Conservation (phyloP, 1,140 invertebrate genomes). For the Drosophila arawakana region DNA sequence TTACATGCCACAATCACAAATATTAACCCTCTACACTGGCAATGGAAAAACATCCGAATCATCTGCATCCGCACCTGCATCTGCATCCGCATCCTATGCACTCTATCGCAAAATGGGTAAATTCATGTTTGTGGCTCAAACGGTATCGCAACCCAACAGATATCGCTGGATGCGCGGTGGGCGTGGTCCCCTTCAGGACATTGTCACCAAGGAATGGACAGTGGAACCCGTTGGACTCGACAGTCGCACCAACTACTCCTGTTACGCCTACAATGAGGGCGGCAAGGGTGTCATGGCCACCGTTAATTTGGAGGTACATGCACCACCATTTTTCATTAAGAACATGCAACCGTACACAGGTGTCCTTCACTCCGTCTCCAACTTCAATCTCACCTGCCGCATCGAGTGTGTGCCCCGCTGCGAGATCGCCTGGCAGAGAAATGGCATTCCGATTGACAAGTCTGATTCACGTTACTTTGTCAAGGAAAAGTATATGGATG, state of each 20-base stretch:
- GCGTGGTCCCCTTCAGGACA: conserved; percentile 88
- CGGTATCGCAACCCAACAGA: conserved; percentile 83
- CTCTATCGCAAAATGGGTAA: conserved; percentile 80
- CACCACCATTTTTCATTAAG: conserved; percentile 93
- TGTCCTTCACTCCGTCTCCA: conserved; percentile 87
- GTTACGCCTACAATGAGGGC: conserved; percentile 92
- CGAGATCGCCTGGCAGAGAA: conserved; percentile 92
- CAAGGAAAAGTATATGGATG: conserved; percentile 87
- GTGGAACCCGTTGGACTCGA: conserved; percentile 92
- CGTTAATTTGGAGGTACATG: conserved; percentile 92
- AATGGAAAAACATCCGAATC: conserved; percentile 20
- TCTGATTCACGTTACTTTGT: conserved; percentile 89
- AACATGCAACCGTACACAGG: conserved; percentile 92
- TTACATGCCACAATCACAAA: conserved; percentile 79
- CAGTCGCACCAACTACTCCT: conserved; percentile 94
- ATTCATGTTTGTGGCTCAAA: conserved; percentile 74
- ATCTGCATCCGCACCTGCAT: conserved; percentile 42
- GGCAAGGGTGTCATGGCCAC: conserved; percentile 91
- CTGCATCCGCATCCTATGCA: conserved; percentile 51
- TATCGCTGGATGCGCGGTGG: conserved; percentile 92
- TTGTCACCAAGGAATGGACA: conserved; percentile 90
- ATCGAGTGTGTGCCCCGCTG: conserved; percentile 95
- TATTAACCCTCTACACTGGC: conserved; percentile 75
- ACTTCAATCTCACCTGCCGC: conserved; percentile 92
- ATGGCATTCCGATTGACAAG: conserved; percentile 88